These are phyloP conservation scores for Periplaneta americana DNA, from an alignment of 1,140 invertebrate genomes.

Conservation along the genomic window DNA sequence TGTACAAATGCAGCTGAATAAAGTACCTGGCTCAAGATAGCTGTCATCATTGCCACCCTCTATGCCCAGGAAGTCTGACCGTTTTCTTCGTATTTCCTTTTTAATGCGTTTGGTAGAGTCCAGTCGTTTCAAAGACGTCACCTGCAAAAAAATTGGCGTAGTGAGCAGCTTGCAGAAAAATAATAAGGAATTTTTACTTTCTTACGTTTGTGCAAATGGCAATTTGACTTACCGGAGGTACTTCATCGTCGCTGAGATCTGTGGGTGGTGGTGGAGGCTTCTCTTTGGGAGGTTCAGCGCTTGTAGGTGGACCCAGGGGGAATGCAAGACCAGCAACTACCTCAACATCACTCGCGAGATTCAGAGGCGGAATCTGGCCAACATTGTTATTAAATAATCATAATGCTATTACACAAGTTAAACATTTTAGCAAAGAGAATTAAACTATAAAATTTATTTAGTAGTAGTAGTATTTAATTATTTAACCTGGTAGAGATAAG, in stretches of 20 bases:
- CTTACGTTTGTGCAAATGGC: no score
- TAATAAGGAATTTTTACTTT: no score
- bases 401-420: no score
- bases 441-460: no score
- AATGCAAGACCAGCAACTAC: constrained; percentile 18
- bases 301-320: constrained; percentile 48
- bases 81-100: constrained; percentile 75
- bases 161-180: no score
- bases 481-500: no score
- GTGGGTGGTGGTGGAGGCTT: constrained; percentile 80
- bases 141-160: constrained; percentile 23
- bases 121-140: constrained; percentile 54
- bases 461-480: no score
- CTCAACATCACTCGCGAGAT: constrained; percentile 33
- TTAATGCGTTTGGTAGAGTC: constrained; percentile 82
- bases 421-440: no score
- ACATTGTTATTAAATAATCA: no score
- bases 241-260: constrained; percentile 42
- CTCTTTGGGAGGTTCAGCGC: constrained; percentile 72
- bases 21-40: constrained; percentile 49
- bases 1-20: no score
- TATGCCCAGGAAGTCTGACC: constrained; percentile 80
- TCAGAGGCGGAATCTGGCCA: constrained; percentile 36
- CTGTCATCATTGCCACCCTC: constrained; percentile 60
- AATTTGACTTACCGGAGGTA: constrained; percentile 15